Evolutionary conservation across 1,140 invertebrate species (phyloP), one percentile per base, ranked within the genome.

Genomic region (Berghia stephanieae): DNA sequence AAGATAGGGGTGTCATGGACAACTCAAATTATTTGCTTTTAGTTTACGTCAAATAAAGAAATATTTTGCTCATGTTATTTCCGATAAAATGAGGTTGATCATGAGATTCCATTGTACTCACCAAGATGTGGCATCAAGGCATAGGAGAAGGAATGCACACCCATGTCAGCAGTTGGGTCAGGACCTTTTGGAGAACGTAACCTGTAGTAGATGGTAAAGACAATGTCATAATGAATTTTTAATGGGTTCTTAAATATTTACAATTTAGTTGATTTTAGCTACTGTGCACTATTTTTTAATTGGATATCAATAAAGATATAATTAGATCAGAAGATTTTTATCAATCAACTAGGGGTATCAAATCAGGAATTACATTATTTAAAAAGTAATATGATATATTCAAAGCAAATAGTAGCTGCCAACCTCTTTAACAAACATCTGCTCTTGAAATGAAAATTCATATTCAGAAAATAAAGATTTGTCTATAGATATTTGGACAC

Each of bases 101-200:
- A 57, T 31, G 21, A 43, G 18, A 27, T 43, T 10, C 27, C 18
- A 34, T 18, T 34, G 3, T 67, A 2, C 34, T 81, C 79, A 91
- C 91, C 90, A 84, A 77, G 79, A 84, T 92, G 90, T 3, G 91
- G 91, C 88, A 91, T 90, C 2, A 91, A 60, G 42, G 91, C 91
- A 83, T 92, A 92, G 27, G 87, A 87, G 79, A 92, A 91, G 6
- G 78, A 80, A 80, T 92, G 91, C 6, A 81, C 82, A 31, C 90
- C 89, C 88, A 91, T 92, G 81, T 92, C 91, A 66, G 91, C 90
- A 8, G 85, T 84, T 0, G 81, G 83, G 83, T 92, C 91, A 18
- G 91, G 91, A 43, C 87, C 84, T 82, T 92, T 92, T 0, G 91
- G 88, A 13, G 91, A 89, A 18, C 90, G 81, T 36, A 92, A 82